phyloP scores from a whole-genome alignment of 2,113 vertebrate species.

The Rutilus rutilus region DNA sequence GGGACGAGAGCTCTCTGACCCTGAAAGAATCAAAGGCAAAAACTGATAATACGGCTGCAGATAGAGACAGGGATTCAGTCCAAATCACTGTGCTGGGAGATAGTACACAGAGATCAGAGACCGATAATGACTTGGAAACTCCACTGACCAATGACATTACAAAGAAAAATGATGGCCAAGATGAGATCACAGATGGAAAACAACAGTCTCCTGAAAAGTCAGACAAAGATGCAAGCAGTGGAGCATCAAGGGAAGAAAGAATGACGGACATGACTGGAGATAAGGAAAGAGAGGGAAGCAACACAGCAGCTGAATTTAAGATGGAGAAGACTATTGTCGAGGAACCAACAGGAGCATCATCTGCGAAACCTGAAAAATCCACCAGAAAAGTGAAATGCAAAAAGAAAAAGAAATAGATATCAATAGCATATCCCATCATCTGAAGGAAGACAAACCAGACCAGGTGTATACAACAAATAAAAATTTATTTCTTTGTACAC shows the following conservation, averaged over 20 bases:
- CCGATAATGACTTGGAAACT: conserved; percentile 62
- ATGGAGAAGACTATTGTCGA: conserved; percentile 5
- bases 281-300: conserved; percentile 9
- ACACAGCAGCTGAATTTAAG: not conserved
- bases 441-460: conserved; percentile 45
- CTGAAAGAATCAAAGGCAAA: conserved; percentile 49
- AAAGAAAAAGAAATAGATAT: conserved; percentile 50
- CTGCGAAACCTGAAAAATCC: conserved; percentile 47
- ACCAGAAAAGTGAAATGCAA: conserved; percentile 56
- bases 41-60: conserved; percentile 50
- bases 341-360: conserved; percentile 23
- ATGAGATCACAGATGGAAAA: conserved; percentile 32
- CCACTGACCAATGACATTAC: conserved; percentile 51
- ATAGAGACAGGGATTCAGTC: conserved; percentile 55
- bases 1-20: conserved; percentile 29
- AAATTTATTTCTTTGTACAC: conserved; percentile 80
- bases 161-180: conserved; percentile 49
- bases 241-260: conserved; percentile 32
- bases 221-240: not conserved
- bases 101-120: conserved; percentile 57
- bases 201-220: conserved; percentile 32
- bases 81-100: conserved; percentile 54
- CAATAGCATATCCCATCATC: conserved; percentile 38
- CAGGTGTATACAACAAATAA: conserved; percentile 73
- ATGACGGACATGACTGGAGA: not conserved